Base-by-base conservation (phyloP, 2,797 vertebrate genomes). In the Dendrocincla tyrannina region DNA sequence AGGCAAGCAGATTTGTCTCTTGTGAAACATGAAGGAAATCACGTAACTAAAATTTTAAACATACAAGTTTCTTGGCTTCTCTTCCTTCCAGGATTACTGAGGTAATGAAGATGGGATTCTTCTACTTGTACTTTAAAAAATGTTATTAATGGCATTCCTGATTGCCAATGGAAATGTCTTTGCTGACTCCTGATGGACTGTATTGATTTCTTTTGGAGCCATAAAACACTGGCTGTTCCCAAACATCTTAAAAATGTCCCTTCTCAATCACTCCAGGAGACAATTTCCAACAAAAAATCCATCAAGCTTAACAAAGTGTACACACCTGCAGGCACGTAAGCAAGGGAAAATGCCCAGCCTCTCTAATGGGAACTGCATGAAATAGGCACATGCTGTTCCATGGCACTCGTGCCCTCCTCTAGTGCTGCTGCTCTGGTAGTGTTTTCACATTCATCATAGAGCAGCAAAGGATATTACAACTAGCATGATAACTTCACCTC, bases 1-100 rank as follows among this genome's bases (percentile, higher is more conserved):
- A 59, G 22, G 55, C 72, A 89, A 89, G 55, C 53, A 79, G 80
- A 95, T 69, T 86, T 91, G 49, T 92, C 81, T 92, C 78, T 76
- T 80, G 92, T 92, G 91, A 94, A 93, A 92, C 86, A 55, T 62
- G 88, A 92, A 93, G 81, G 49, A 94, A 93, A 91, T 89, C 80
- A 87, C 33, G 7, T 89, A 93, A 95, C 77, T 89, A 59, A 74
- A 92, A 94, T 96, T 87, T 87, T 85, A 89, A 94, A 77, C 63
- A 75, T 69, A 47, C 7, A 88, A 66, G 32, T 81, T 88, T 94
- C 53, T 92, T 96, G 89, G 92, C 85, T 89, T 78, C 25, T 85
- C 3, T 35, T 85, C 27, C 60, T 89, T 76, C 66, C 66, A 81
- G 79, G 58, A 92, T 94, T 92, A 81, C 76, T 75, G 66, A 91